Percentiles rank a stretch among this genome's conserved stretches.
Conservation (phyloP, 1,140 invertebrate genomes). For the Pygmarrhopalites habei region DNA sequence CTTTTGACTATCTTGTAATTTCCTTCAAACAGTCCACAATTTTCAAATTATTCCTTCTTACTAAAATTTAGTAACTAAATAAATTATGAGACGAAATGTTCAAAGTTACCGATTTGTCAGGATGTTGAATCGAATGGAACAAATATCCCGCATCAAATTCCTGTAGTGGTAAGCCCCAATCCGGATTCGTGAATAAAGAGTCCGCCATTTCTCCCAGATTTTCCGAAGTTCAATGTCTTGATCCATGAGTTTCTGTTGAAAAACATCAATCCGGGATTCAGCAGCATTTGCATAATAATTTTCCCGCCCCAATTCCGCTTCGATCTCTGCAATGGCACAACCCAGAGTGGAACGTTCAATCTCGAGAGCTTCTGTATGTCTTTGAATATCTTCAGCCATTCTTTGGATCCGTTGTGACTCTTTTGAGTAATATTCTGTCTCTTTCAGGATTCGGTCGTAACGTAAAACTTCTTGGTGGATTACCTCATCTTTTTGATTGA, state of each 20-base stretch:
- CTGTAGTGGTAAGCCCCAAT: conserved; percentile 33
- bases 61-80: too few relatives aligned
- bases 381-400: conserved; percentile 22
- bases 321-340: conserved; percentile 17
- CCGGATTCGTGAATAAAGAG: conserved; percentile 22
- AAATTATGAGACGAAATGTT: too few relatives aligned
- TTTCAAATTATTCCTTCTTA: too few relatives aligned
- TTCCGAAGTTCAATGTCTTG: conserved; percentile 20
- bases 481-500: conserved; percentile 8
- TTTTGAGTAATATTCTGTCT: conserved; percentile 24
- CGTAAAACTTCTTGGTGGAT: conserved; percentile 14
- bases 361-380: conserved; percentile 18
- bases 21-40: too few relatives aligned
- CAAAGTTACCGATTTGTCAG: not conserved
- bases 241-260: conserved; percentile 17
- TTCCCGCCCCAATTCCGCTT: conserved; percentile 21
- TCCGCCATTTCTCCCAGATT: conserved; percentile 29
- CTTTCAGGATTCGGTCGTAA: conserved; percentile 18
- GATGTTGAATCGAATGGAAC: conserved; percentile 10
- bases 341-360: conserved; percentile 22
- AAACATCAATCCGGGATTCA: conserved; percentile 13
- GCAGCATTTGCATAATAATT: conserved; percentile 22
- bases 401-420: conserved; percentile 20
- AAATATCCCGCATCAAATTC: conserved; percentile 20
- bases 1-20: not conserved